Evolutionary conservation across 2,888 invertebrate genomes (phyloP), one percentile per base, ranked within the genome.

Genomic region (Geotrupes spiniger): DNA sequence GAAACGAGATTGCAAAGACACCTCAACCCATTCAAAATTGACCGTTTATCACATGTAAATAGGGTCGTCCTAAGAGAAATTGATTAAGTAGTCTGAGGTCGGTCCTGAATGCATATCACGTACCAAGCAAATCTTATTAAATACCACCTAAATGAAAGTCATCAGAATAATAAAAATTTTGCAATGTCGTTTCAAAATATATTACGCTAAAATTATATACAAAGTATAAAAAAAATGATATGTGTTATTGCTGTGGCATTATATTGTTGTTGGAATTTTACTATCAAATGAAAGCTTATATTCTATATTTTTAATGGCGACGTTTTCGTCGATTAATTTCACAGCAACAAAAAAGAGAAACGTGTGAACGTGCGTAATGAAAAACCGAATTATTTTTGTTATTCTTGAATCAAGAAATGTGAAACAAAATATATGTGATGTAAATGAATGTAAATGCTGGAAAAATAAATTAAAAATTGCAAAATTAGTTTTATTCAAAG

Each of bases 301-400:
- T 10, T 26, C 21, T 21, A 33, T 33, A 33, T 33, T n/a, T 33
- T 33, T 33, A 33, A 33, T 33, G 33, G 15, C 14, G 14, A n/a
- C n/a, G n/a, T 29, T 33, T 33, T 14, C 33, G 12, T 33, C 14
- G 33, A 33, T 46, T 41, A 11, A 17, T 46, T 51, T 49, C 49
- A 45, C 47, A 50, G 53, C 49, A 44, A 43, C 36, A 41, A 41
- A 42, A 42, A n/a, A n/a, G n/a, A n/a, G n/a, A n/a, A 33, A 48
- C 31, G 37, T 52, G 45, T 54, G 49, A 46, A 31, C 15, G 46
- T 41, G 25, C 27, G 33, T 40, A 36, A 14, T 33, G 21, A 44
- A 50, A 63, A 62, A 59, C 66, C 65, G 67, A 69, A 69, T 68
- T 69, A 68, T 68, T 69, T 70, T 68, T 69, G 66, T 69, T 69